phyloP scores from a whole-genome alignment of 2,888 invertebrate genomes.

The Strigamia transsilvanica region DNA sequence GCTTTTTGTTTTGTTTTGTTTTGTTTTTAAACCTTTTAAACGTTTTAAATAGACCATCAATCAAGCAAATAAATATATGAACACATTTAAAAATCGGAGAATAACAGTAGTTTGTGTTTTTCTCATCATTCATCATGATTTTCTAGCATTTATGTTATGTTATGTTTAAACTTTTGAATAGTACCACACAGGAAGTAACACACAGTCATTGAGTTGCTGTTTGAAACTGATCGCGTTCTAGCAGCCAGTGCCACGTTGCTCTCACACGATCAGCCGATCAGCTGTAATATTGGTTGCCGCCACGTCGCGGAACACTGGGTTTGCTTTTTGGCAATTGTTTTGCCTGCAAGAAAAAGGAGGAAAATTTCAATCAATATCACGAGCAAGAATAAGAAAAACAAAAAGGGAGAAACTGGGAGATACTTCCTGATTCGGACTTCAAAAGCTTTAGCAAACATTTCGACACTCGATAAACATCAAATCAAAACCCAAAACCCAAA shows the following conservation, averaged over 20 bases:
- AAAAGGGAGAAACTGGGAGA: background rate
- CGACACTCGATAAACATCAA: background rate
- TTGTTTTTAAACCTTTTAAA: background rate
- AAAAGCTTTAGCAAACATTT: constrained; percentile 3
- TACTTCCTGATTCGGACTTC: constrained; percentile 22
- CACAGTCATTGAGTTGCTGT: background rate
- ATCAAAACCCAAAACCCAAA: background rate
- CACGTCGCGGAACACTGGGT: constrained; percentile 55
- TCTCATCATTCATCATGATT: background rate
- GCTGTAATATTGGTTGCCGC: constrained; percentile 57
- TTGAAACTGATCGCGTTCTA: background rate
- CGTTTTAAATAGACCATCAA: background rate
- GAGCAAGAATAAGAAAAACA: background rate
- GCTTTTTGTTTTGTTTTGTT: background rate
- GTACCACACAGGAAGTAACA: constrained; percentile 8
- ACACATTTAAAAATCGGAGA: background rate
- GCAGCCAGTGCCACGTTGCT: constrained; percentile 40
- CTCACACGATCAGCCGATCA: constrained; percentile 52
- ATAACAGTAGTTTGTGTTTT: background rate
- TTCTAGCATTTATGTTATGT: background rate
- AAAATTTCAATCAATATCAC: background rate
- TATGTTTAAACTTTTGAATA: constrained; percentile 1
- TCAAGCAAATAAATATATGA: background rate
- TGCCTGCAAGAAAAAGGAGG: constrained; percentile 54
- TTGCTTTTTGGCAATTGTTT: constrained; percentile 57